phyloP scores from a whole-genome alignment of 2,797 vertebrate genomes.

The Macropodus opercularis region DNA sequence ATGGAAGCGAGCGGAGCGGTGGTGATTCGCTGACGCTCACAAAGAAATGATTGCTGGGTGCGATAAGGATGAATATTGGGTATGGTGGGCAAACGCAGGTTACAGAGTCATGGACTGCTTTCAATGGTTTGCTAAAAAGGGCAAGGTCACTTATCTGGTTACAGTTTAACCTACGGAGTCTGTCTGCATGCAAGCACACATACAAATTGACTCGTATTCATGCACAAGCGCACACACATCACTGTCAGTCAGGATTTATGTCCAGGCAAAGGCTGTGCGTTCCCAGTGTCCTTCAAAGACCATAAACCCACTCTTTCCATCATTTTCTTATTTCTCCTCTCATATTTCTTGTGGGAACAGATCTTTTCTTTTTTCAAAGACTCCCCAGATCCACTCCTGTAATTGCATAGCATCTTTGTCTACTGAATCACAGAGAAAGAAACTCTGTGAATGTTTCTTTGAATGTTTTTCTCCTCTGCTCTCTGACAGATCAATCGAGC shows the following conservation, averaged over 20 bases:
- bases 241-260: slow-evolving; percentile 52
- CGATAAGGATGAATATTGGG: slow-evolving; percentile 7
- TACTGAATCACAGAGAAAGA: slow-evolving; percentile 30
- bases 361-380: slow-evolving; percentile 35
- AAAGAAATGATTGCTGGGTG: slow-evolving; percentile 43
- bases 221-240: slow-evolving; percentile 28
- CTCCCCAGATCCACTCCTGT: slow-evolving; percentile 46
- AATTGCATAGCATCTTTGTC: slow-evolving; percentile 45
- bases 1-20: slow-evolving; percentile 34
- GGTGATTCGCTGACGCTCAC: slow-evolving; percentile 43
- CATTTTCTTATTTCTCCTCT: slow-evolving; percentile 12
- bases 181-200: slow-evolving; percentile 19
- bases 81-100: slow-evolving; percentile 18
- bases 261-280: slow-evolving; percentile 47
- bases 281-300: slow-evolving; percentile 51
- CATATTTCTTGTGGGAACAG: slow-evolving; percentile 20
- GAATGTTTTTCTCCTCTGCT: slow-evolving; percentile 52
- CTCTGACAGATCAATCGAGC: slow-evolving; percentile 95
- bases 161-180: slow-evolving; percentile 49
- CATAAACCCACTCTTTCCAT: slow-evolving; percentile 17
- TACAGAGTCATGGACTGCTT: slow-evolving; percentile 19
- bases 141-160: slow-evolving; percentile 40
- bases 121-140: slow-evolving; percentile 28
- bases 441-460: slow-evolving; percentile 20
- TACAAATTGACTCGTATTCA: slow-evolving; percentile 7